Evolutionary conservation across 2,888 invertebrate genomes (phyloP), one percentile per base, ranked within the genome.

Genomic region (Chrysolina americana): DNA sequence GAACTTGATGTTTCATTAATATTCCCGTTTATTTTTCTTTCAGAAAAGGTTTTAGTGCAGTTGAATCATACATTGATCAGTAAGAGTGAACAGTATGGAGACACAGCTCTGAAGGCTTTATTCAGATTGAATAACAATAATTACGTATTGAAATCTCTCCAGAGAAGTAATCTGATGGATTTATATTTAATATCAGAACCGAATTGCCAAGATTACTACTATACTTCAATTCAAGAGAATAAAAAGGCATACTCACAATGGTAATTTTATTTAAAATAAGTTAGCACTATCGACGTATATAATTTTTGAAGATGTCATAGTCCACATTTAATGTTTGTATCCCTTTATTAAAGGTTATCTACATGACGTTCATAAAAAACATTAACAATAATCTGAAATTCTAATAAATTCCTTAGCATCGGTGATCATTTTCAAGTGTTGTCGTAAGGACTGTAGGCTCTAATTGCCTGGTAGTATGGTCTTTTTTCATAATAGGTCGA

Each of bases 71-170:
- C 97, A 10, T 90, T 98, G 44, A 92, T 96, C 76, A 97, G 93
- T 86, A 96, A 97, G 89, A 96, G 97, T 86, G 97, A 98, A 84
- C 94, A 95, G 75, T 98, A 98, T 85, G 93, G 92, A 50, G 98
- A 98, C 86, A 89, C 91, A 59, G 96, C 96, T 4, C 90, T 98
- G 17, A 94, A 95, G 82, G 95, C 97, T 9, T 92, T 98, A 70
- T 98, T 98, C 86, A 92, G 97, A 75, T 89, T 98, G 59, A 99
- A 99, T 88, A 99, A 99, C 87, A 96, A 96, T 80, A 94, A 98
- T 87, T 98, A 98, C 85, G 94, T 98, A 76, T 89, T 98, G n/a
- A 97, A 96, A 89, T 95, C 97, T 11, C 89, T 98, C 28, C 95
- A 96, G 44, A 92, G 96, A 81, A 96, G 95, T 75, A 94, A 93